Evolutionary conservation across 2,797 vertebrate genomes (phyloP).

Genomic region (Emys orbicularis): DNA sequence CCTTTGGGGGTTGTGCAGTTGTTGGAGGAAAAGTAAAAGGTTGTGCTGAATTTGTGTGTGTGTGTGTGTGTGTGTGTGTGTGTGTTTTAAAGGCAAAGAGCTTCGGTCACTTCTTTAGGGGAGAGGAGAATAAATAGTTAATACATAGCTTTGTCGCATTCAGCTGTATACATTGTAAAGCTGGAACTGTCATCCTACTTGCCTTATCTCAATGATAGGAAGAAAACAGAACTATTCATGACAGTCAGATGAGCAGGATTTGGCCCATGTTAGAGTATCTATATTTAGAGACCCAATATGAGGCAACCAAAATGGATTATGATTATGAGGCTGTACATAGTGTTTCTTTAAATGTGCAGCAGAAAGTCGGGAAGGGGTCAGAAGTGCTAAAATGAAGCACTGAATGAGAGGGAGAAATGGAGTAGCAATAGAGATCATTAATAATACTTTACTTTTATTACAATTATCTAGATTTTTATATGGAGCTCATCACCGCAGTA

Average conservation of each 20-base stretch:
- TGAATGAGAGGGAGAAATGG: not conserved
- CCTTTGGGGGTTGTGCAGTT: not conserved
- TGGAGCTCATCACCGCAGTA: no score
- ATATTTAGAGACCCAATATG: not conserved
- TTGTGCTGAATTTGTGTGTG: rapidly evolving
- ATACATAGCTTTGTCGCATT: rapidly evolving
- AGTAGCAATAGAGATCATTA: not conserved
- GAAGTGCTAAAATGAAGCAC: not conserved
- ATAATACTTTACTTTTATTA: not conserved
- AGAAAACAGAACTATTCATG: not conserved
- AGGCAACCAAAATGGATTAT: not conserved
- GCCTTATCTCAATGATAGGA: not conserved
- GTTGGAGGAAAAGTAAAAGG: not conserved
- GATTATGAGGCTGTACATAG: not conserved
- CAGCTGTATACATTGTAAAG: not conserved
- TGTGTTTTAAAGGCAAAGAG: not conserved
- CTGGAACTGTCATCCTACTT: rapidly evolving
- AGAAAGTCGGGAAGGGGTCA: not conserved
- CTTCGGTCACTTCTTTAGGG: not conserved
- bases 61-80: not conserved
- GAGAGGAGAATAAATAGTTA: rapidly evolving
- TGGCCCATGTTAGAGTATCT: not conserved
- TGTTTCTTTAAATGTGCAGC: not conserved
- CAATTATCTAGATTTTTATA: not conserved
- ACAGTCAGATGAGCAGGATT: not conserved